phyloP scores from a whole-genome alignment of 2,113 vertebrate species.

The Pardalotus punctatus region DNA sequence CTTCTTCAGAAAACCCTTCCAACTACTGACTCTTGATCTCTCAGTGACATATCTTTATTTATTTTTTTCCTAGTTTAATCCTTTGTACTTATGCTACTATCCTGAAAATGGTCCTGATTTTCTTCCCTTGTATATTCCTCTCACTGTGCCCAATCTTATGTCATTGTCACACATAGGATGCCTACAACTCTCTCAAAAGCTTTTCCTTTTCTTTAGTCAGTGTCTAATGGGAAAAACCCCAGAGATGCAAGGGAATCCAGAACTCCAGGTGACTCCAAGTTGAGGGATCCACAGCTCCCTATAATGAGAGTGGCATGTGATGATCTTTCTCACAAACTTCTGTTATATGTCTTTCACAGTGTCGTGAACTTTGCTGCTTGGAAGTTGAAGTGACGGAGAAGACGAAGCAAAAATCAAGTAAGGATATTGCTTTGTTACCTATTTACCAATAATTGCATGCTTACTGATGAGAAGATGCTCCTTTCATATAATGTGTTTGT shows the following conservation, averaged over 20 bases:
- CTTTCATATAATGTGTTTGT: background rate
- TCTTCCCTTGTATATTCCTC: background rate
- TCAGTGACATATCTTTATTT: background rate
- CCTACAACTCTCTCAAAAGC: background rate
- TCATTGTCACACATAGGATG: background rate
- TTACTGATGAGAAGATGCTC: background rate
- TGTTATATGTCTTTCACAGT: constrained; percentile 49
- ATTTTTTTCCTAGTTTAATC: background rate
- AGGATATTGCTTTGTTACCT: background rate
- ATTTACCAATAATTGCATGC: background rate
- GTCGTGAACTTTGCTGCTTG: constrained; percentile 73
- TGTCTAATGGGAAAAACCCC: background rate
- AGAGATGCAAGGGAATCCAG: background rate
- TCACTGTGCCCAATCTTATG: rapidly evolving
- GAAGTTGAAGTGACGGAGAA: constrained; percentile 69
- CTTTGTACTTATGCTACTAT: background rate
- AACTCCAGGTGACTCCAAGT: background rate
- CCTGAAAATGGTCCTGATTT: background rate
- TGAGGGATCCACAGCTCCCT: background rate
- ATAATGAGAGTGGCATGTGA: background rate
- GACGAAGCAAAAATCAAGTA: constrained; percentile 63
- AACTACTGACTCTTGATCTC: background rate
- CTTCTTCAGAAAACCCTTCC: background rate
- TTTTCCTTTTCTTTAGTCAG: background rate
- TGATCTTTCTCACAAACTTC: background rate